Conservation (phyloP, 2,797 vertebrate species). For the Labroides dimidiatus region DNA sequence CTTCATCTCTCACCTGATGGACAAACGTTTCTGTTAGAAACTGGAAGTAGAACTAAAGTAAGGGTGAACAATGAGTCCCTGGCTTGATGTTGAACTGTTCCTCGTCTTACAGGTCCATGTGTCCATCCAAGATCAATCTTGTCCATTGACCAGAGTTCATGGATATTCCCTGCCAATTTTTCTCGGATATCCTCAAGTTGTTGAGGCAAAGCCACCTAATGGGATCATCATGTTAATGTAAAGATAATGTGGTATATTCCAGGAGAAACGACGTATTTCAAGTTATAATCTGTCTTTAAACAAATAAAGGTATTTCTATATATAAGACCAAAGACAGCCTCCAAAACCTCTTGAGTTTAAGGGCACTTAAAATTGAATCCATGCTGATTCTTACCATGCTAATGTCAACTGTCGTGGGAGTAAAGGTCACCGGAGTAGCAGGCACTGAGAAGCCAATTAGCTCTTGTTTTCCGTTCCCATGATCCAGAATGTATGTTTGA, state of each 20-base stretch:
- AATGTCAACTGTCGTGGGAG: constrained; percentile 89
- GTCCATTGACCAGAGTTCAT: constrained; percentile 95
- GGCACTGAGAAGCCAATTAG: constrained; percentile 88
- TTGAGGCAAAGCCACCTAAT: constrained; percentile 88
- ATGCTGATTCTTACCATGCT: constrained; percentile 84
- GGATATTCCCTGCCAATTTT: constrained; percentile 94
- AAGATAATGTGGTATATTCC: background rate
- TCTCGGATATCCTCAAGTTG: constrained; percentile 93
- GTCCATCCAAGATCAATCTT: constrained; percentile 95
- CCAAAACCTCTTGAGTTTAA: background rate
- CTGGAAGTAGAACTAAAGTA: background rate
- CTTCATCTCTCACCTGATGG: constrained; percentile 91
- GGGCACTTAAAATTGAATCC: background rate
- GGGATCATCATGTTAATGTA: background rate
- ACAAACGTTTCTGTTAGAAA: background rate
- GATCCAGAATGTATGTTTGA: constrained; percentile 87
- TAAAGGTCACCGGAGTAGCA: constrained; percentile 88
- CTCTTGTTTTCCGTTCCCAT: constrained; percentile 80
- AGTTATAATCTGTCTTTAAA: background rate
- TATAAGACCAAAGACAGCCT: too few relatives aligned
- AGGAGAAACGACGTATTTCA: background rate
- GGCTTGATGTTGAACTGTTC: too few relatives aligned
- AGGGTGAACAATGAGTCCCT: too few relatives aligned
- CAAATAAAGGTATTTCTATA: background rate
- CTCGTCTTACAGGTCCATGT: constrained; percentile 86